Evolutionary conservation across 2,797 vertebrate species (phyloP).

Genomic region (Falco naumanni): DNA sequence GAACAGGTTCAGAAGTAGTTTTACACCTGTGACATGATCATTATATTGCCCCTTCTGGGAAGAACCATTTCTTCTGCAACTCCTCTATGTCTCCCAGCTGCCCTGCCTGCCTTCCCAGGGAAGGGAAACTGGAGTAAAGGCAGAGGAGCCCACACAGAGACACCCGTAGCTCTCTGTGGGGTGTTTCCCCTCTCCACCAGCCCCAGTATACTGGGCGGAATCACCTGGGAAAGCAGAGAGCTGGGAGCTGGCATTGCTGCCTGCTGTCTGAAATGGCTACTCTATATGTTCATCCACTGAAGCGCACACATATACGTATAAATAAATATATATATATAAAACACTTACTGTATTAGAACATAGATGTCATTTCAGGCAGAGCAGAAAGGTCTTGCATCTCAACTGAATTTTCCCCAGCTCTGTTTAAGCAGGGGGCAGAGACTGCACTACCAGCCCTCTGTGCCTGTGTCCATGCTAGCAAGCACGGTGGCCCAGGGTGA

Average conservation of each 20-base stretch:
- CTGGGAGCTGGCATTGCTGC: not conserved
- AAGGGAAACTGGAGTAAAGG: not conserved
- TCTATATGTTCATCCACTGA: not conserved
- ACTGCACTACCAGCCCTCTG: not conserved
- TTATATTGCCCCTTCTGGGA: not conserved
- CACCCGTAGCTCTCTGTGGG: not conserved
- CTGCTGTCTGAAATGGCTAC: not conserved
- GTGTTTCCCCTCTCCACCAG: not conserved
- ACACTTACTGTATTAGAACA: not conserved
- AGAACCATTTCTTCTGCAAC: fast-evolving
- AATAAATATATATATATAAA: not conserved
- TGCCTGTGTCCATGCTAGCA: fast-evolving
- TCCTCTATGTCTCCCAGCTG: not conserved
- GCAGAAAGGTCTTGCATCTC: not conserved
- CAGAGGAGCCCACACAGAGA: not conserved
- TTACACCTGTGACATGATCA: not conserved
- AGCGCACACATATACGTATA: not conserved
- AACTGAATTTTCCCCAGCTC: not conserved
- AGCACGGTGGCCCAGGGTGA: not conserved
- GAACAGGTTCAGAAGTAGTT: not conserved
- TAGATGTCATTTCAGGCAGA: not conserved
- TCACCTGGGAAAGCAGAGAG: not conserved
- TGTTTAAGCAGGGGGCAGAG: not conserved
- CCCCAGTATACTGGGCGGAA: not conserved
- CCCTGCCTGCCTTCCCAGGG: not conserved